Conservation (phyloP, 2,888 invertebrate species). For the Tigriopus californicus region DNA sequence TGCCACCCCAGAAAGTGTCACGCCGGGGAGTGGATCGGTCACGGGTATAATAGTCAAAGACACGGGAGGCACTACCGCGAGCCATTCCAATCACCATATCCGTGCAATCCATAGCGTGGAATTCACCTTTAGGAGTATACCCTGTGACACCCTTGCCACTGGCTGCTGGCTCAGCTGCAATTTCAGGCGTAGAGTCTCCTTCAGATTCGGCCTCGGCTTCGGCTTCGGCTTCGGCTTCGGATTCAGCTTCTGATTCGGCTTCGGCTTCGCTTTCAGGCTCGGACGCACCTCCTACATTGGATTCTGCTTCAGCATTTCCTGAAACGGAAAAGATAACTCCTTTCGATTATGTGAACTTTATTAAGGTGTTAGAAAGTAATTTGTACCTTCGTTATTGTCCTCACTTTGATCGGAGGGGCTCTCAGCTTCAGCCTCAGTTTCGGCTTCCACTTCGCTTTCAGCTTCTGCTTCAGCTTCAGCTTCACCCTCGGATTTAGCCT, state of each 20-base stretch:
- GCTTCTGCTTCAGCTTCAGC: conserved; percentile 18
- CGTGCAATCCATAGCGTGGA: conserved; percentile 91
- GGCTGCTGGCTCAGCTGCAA: conserved; percentile 1
- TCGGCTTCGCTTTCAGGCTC: conserved; percentile 20
- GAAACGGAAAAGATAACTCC: no score
- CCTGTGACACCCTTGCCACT: conserved; percentile 2
- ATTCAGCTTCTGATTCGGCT: conserved; percentile 21
- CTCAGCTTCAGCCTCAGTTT: no score
- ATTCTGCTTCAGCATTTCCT: conserved; percentile 24
- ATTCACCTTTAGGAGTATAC: conserved; percentile 63
- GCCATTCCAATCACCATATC: conserved; percentile 84
- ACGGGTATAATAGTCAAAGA: conserved; percentile 80
- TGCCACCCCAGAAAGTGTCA: conserved; percentile 78
- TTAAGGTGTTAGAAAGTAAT: no score
- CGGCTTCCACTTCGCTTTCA: conserved; percentile 24
- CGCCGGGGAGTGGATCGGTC: conserved; percentile 75
- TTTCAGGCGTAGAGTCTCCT: background rate
- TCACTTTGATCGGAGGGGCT: no score
- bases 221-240: conserved; percentile 25
- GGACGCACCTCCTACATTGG: conserved; percentile 16
- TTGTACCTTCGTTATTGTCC: no score
- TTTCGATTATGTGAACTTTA: no score
- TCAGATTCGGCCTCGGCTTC: conserved; percentile 25
- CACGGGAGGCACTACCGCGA: conserved; percentile 55
- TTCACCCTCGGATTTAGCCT: conserved; percentile 17